phyloP scores from a whole-genome alignment of 2,888 invertebrate species.

The Rhopalosiphum nymphaeae region DNA sequence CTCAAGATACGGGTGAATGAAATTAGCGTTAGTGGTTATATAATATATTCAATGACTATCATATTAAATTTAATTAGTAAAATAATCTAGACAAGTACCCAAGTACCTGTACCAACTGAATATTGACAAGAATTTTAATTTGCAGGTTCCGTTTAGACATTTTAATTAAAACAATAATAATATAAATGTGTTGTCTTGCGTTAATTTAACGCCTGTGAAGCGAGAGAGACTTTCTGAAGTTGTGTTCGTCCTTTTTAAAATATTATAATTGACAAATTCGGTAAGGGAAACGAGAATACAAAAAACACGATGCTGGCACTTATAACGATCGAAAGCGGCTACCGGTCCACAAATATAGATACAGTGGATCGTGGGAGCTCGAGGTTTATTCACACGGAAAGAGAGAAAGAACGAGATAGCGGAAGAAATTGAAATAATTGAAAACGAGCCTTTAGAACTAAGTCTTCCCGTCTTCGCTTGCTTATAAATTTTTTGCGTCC shows the following conservation, averaged over 20 bases:
- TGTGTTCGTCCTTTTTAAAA: neutral
- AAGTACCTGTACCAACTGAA: neutral
- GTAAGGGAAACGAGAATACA: no score
- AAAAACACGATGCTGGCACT: neutral
- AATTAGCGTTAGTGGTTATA: neutral
- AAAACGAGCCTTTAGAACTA: neutral
- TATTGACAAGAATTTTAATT: neutral
- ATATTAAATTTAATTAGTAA: neutral
- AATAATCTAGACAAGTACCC: neutral
- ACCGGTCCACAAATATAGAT: neutral
- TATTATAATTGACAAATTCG: neutral
- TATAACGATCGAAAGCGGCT: neutral
- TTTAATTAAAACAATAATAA: neutral
- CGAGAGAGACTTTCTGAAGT: neutral
- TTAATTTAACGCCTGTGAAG: neutral
- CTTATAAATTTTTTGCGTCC: constrained; percentile 4
- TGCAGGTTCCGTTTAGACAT: neutral
- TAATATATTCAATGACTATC: neutral
- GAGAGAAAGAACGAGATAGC: no score
- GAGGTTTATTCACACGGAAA: neutral
- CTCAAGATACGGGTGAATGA: neutral
- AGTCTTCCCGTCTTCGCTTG: neutral
- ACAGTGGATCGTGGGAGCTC: neutral
- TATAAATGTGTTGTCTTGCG: neutral
- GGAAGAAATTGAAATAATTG: constrained; percentile 1